Conservation (phyloP, 2,113 vertebrate genomes). For the Gila orcuttii region DNA sequence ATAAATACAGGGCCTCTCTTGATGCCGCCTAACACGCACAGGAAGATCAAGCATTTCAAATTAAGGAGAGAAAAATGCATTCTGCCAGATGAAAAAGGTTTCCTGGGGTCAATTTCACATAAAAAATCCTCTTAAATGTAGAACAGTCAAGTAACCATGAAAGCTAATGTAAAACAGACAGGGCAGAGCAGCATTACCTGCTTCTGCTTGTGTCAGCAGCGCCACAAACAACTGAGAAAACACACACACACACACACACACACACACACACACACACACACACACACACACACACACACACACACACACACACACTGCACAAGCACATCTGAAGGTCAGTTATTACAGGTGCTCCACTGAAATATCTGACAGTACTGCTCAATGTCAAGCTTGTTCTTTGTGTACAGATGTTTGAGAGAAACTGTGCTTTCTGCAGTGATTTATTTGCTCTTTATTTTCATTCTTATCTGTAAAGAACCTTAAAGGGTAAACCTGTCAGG, state of each 20-base stretch:
- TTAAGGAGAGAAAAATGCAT: slow-evolving; percentile 57
- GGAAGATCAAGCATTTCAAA: slow-evolving; percentile 65
- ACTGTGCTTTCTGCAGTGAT: not conserved
- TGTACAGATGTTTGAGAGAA: not conserved
- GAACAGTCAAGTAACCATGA: slow-evolving; percentile 59
- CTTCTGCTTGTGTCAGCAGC: slow-evolving; percentile 56
- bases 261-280: slow-evolving; percentile 1
- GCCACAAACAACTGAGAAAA: slow-evolving; percentile 47
- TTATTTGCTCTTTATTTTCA: not conserved
- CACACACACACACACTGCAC: not conserved
- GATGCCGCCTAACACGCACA: slow-evolving; percentile 43
- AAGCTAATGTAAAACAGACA: slow-evolving; percentile 67
- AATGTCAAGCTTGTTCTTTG: not conserved
- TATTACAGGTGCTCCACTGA: not conserved
- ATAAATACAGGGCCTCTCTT: slow-evolving; percentile 54
- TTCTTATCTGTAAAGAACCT: too few relatives aligned
- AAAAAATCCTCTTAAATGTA: slow-evolving; percentile 65
- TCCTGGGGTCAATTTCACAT: slow-evolving; percentile 67
- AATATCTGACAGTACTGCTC: not conserved
- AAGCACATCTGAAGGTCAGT: not conserved
- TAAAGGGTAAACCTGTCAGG: too few relatives aligned
- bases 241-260: slow-evolving; percentile 6
- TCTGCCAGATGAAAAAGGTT: slow-evolving; percentile 65
- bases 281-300: slow-evolving; percentile 12
- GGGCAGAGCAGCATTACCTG: slow-evolving; percentile 48